Percentiles rank a stretch among this genome's conserved stretches.
Conservation (phyloP, 2,888 invertebrate species). For the Tenthredo scrophulariae region DNA sequence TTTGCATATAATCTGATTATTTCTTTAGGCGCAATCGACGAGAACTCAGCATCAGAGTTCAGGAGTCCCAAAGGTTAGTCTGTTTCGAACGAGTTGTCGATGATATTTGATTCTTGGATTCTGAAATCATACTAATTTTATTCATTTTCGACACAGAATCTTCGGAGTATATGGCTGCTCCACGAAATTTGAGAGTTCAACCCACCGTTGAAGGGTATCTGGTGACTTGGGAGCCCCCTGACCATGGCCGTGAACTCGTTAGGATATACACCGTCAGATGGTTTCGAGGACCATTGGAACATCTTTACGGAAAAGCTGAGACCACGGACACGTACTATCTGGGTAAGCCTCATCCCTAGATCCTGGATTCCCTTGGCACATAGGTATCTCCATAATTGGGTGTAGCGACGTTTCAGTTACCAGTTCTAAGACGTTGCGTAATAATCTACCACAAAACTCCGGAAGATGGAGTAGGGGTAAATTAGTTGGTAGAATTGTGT, state of each 20-base stretch:
- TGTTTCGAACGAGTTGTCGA: background rate
- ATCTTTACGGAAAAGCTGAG: slow-evolving; percentile 84
- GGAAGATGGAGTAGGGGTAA: background rate
- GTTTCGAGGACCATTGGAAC: slow-evolving; percentile 83
- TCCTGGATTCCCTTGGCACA: background rate
- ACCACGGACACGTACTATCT: slow-evolving; percentile 86
- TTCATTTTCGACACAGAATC: slow-evolving; percentile 60
- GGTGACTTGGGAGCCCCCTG: slow-evolving; percentile 87
- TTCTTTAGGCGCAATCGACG: slow-evolving; percentile 66
- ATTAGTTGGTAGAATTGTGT: slow-evolving; percentile 11
- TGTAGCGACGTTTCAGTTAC: background rate
- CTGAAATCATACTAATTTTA: background rate
- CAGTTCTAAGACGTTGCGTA: background rate
- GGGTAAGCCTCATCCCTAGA: slow-evolving; percentile 70
- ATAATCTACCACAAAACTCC: background rate
- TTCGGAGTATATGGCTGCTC: slow-evolving; percentile 81
- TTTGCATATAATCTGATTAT: background rate
- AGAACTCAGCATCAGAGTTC: slow-evolving; percentile 72
- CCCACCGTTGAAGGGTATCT: slow-evolving; percentile 88
- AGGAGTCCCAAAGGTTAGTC: slow-evolving; percentile 67
- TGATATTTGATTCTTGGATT: background rate
- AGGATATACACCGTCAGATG: slow-evolving; percentile 86
- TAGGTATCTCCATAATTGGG: background rate
- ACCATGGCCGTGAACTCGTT: slow-evolving; percentile 80
- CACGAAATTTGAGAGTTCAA: slow-evolving; percentile 85